These are phyloP conservation scores for Epistrophe eligans DNA, from an alignment of 2,888 invertebrate genomes.

Conservation along the genomic window DNA sequence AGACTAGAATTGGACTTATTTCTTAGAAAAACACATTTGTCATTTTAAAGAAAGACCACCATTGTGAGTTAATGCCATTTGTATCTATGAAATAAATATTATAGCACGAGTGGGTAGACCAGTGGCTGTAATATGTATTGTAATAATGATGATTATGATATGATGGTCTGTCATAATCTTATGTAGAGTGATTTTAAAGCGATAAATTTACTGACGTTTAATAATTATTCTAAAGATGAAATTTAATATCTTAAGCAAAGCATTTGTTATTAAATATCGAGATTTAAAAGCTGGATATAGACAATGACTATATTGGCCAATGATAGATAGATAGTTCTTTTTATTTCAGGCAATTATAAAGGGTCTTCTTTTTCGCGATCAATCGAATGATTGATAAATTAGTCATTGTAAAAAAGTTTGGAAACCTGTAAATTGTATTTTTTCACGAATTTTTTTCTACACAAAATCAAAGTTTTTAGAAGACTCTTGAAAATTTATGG, in stretches of 20 bases:
- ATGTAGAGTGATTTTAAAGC: not conserved
- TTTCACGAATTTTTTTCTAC: too few species aligned
- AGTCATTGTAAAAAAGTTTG: too few species aligned
- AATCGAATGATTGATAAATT: too few species aligned
- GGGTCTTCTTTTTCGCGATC: too few species aligned
- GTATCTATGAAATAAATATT: not conserved
- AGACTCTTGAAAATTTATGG: too few species aligned
- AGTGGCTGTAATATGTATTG: not conserved
- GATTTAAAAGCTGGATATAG: not conserved
- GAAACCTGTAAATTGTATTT: too few species aligned
- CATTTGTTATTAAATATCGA: too few species aligned
- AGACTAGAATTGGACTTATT: not conserved
- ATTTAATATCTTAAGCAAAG: not conserved
- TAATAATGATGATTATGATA: not conserved
- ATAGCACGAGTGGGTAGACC: conserved; percentile 1
- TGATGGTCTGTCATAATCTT: not conserved
- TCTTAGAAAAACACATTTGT: conserved; percentile 18
- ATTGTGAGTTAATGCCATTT: not conserved
- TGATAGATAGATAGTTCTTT: not conserved
- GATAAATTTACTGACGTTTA: not conserved
- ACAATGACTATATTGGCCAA: not conserved
- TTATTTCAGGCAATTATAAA: not conserved
- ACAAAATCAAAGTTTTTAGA: too few species aligned
- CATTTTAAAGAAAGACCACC: conserved; percentile 7
- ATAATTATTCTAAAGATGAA: not conserved